A percentile compares a stretch with the other conserved stretches of the same genome.
Evolutionary conservation across 2,113 vertebrate genomes (phyloP).

Genomic region (Dolichallabes microphthalmus): DNA sequence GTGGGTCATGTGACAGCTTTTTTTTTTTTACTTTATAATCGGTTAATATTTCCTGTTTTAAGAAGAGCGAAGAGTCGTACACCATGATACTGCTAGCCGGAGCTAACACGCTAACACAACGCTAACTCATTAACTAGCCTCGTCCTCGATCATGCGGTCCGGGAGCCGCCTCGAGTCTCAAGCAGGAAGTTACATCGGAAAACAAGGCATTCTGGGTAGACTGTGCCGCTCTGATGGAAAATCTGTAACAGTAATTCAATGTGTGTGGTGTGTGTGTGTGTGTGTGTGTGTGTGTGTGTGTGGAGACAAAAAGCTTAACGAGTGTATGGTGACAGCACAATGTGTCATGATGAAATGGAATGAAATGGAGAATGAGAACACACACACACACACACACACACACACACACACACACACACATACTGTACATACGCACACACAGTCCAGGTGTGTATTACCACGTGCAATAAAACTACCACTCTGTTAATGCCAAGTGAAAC

Average conservation of each 20-base stretch:
- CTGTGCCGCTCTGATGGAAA: background rate
- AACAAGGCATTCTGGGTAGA: background rate
- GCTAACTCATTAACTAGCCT: background rate
- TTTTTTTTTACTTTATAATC: background rate
- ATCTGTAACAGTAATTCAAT: background rate
- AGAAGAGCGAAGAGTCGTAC: too few relatives aligned
- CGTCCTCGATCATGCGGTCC: background rate
- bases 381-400: slow-evolving; percentile 12
- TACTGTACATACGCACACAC: slow-evolving; percentile 9
- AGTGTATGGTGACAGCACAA: slow-evolving; percentile 11
- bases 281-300: slow-evolving; percentile 1
- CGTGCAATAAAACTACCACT: background rate
- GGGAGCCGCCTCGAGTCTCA: background rate
- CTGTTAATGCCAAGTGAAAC: background rate
- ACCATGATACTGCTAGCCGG: background rate
- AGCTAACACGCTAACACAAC: background rate
- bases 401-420: slow-evolving; percentile 3
- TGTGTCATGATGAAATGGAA: slow-evolving; percentile 20
- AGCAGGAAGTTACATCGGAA: background rate
- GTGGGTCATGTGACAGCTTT: too few relatives aligned
- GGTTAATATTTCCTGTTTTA: too few relatives aligned
- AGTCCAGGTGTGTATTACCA: background rate
- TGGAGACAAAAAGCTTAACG: background rate
- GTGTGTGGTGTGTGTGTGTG: background rate
- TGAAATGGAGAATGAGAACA: slow-evolving; percentile 1